Evolutionary conservation across 2,888 invertebrate genomes (phyloP).

Genomic region (Mesoligia furuncula): DNA sequence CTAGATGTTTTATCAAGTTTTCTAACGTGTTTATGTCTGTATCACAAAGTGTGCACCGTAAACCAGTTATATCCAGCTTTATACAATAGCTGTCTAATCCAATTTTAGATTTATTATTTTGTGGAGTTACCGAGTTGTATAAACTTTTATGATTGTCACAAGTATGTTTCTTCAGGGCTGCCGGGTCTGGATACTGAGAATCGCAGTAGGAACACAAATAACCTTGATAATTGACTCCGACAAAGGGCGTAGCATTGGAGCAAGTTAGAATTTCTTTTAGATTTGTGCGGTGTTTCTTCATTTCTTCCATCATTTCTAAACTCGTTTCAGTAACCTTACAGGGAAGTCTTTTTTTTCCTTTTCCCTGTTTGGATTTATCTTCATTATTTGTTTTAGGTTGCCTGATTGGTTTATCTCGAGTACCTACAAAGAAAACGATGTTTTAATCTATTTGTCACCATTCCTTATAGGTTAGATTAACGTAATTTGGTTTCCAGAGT

Average conservation of each 20-base stretch:
- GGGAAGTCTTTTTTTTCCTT: not conserved
- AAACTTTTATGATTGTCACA: constrained; percentile 57
- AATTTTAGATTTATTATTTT: too few relatives aligned
- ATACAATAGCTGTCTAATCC: not conserved
- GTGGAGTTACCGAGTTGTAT: not conserved
- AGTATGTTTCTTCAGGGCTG: constrained; percentile 70
- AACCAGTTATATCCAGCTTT: constrained; percentile 35
- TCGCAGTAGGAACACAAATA: constrained; percentile 72
- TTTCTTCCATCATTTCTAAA: not conserved
- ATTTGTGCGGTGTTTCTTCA: constrained; percentile 36
- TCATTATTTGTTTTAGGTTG: not conserved
- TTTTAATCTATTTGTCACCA: not conserved
- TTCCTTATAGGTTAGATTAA: not conserved
- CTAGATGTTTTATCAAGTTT: constrained; percentile 46
- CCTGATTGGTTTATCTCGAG: not conserved
- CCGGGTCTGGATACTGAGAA: constrained; percentile 62
- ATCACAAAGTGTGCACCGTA: constrained; percentile 30
- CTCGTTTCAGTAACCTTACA: not conserved
- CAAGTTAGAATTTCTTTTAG: constrained; percentile 36
- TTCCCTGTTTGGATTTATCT: not conserved
- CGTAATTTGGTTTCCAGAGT: not conserved
- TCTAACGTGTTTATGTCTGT: constrained; percentile 35
- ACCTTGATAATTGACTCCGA: constrained; percentile 64
- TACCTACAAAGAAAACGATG: constrained; percentile 50
- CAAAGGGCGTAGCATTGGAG: constrained; percentile 73